Evolutionary conservation across 2,888 invertebrate species (phyloP), one percentile per base, ranked within the genome.

Genomic region (Andrena flavipes): DNA sequence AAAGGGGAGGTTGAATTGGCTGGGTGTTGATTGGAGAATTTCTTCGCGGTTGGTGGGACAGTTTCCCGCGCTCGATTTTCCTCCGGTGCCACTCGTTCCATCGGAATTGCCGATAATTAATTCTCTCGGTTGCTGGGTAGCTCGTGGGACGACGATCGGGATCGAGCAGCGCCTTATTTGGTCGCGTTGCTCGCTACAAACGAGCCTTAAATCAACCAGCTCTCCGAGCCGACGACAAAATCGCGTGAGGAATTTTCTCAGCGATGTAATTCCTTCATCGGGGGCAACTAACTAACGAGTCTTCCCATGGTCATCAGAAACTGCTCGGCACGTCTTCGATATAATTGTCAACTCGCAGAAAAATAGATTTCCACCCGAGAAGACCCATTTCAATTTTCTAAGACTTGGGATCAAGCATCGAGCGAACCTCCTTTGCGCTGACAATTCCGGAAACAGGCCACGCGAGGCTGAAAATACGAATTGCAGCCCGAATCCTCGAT

Each of bases 151-250:
- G 64, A 5, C 30, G 73, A 65, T 73, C 54, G 65, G 56, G 72
- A 54, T 23, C 33, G 16, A 35, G 54, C 51, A 73, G 33, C 63
- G 64, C 72, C 73, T 26, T 73, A 73, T 73, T 73, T 73, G 73
- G 73, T 42, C 56, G 29, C 20, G 26, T 65, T 29, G 73, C 65
- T 35, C 62, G 62, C 56, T 65, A 13, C 16, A 33, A 35, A 29
- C 29, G 35, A 56, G 48, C 42, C 73, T 59, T 73, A 42, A 56
- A 65, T 73, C 73, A 60, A 20, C 13, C 62, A 4, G 30, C 63
- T 64, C n/a, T 13, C 54, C 13, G 42, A 3, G 4, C 1, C 2
- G 33, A 35, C 54, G 54, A 20, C 33, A 30, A 56, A 68, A 68
- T 62, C 62, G 10, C 35, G 62, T 35, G 20, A 62, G 62, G 42